A percentile compares a stretch with the other conserved stretches of the same genome.
Conservation (phyloP, 2,113 vertebrate species). For the Alligator mississippiensis region DNA sequence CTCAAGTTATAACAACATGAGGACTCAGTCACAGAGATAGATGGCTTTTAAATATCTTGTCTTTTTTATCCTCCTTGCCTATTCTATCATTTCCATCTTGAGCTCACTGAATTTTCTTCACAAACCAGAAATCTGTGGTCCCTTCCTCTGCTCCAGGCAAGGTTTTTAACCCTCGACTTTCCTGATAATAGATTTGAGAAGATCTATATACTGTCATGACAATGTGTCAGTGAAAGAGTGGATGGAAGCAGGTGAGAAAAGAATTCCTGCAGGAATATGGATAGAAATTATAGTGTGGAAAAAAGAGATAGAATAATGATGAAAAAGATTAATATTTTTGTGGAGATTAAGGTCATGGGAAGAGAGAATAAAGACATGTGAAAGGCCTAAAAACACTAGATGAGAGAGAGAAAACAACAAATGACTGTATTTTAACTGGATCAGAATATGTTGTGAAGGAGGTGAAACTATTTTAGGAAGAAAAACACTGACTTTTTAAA, state of each 20-base stretch:
- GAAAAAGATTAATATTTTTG: neutral
- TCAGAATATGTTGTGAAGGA: neutral
- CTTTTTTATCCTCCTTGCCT: neutral
- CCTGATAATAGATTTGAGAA: neutral
- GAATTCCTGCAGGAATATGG: neutral
- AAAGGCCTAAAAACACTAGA: neutral
- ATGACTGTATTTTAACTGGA: too few species aligned
- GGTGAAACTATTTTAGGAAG: neutral
- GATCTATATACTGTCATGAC: neutral
- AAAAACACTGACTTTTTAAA: neutral
- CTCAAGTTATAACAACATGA: neutral
- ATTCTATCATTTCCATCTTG: neutral
- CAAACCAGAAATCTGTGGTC: rapidly evolving
- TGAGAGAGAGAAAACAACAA: neutral
- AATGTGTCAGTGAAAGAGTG: neutral
- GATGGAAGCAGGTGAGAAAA: neutral
- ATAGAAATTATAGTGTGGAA: neutral
- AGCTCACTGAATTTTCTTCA: neutral
- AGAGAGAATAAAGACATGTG: neutral
- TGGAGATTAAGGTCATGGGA: neutral
- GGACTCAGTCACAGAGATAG: neutral
- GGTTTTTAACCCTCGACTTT: neutral
- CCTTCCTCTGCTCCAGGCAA: neutral
- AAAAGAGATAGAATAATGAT: neutral
- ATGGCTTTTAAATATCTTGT: neutral